A percentile compares a stretch with the other conserved stretches of the same genome.
Conservation (phyloP, 1,140 invertebrate species). For the Pseudomyrmex pallidus region DNA sequence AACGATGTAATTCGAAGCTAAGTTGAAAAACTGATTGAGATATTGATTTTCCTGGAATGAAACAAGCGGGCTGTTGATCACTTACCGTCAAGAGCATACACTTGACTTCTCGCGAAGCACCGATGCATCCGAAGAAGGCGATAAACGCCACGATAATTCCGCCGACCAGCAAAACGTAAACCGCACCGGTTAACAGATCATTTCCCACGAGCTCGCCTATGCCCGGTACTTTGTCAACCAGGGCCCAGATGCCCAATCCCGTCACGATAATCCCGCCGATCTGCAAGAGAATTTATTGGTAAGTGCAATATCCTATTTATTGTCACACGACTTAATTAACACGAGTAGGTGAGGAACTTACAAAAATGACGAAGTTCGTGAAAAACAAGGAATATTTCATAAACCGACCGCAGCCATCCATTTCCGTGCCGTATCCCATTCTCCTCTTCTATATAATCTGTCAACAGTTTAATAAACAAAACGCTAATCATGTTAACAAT, state of each 20-base stretch:
- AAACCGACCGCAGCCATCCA: constrained; percentile 92
- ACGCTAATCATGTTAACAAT: neutral
- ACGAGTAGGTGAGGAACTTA: constrained; percentile 86
- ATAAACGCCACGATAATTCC: constrained; percentile 91
- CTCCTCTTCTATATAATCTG: constrained; percentile 62
- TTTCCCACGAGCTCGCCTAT: constrained; percentile 93
- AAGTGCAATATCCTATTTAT: too few species aligned
- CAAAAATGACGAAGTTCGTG: constrained; percentile 94
- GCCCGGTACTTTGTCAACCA: constrained; percentile 91
- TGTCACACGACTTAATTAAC: neutral
- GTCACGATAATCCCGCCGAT: constrained; percentile 91
- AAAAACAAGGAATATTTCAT: constrained; percentile 94
- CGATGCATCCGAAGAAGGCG: constrained; percentile 94
- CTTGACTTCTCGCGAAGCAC: constrained; percentile 94
- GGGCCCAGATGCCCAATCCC: constrained; percentile 92
- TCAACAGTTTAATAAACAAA: neutral
- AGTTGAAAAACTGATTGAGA: neutral
- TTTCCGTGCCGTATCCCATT: constrained; percentile 90
- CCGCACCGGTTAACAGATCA: constrained; percentile 92
- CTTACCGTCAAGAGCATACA: constrained; percentile 94
- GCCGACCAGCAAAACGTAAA: constrained; percentile 92
- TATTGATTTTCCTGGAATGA: neutral
- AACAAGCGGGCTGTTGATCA: constrained; percentile 32
- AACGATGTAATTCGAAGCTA: neutral
- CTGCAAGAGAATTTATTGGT: constrained; percentile 83